phyloP scores from a whole-genome alignment of 2,113 vertebrate species.

The Psophia crepitans region DNA sequence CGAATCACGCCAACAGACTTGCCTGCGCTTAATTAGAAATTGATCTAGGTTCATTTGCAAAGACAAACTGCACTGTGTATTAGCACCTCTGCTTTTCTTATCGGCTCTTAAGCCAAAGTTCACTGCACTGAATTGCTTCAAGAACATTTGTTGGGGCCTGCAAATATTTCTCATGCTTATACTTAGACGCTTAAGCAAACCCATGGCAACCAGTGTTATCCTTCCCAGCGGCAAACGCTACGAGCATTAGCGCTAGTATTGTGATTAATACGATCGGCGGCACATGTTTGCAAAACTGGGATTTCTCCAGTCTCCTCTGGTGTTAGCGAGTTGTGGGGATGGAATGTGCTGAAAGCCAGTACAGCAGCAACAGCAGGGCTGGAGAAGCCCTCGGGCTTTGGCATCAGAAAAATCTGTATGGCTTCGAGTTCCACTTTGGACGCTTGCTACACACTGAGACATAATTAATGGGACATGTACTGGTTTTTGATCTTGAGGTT shows the following conservation, averaged over 20 bases:
- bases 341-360: neutral
- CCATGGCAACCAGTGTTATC: neutral
- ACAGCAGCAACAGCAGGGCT: neutral
- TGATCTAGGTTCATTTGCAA: neutral
- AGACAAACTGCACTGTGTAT: neutral
- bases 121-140: neutral
- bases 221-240: neutral
- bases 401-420: neutral
- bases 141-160: neutral
- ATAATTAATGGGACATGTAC: neutral
- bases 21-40: neutral
- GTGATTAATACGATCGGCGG: neutral
- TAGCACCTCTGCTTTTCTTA: neutral
- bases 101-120: neutral
- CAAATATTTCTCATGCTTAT: neutral
- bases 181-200: neutral
- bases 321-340: neutral
- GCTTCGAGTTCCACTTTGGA: neutral
- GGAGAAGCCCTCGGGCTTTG: slow-evolving; percentile 37
- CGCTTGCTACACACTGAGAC: neutral
- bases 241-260: fast-evolving
- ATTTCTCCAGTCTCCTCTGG: neutral
- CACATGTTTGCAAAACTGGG: neutral
- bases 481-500: neutral
- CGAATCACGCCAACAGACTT: neutral